Percentiles rank a stretch among this genome's conserved stretches.
Conservation (phyloP, 2,113 vertebrate species). For the Thymallus thymallus region DNA sequence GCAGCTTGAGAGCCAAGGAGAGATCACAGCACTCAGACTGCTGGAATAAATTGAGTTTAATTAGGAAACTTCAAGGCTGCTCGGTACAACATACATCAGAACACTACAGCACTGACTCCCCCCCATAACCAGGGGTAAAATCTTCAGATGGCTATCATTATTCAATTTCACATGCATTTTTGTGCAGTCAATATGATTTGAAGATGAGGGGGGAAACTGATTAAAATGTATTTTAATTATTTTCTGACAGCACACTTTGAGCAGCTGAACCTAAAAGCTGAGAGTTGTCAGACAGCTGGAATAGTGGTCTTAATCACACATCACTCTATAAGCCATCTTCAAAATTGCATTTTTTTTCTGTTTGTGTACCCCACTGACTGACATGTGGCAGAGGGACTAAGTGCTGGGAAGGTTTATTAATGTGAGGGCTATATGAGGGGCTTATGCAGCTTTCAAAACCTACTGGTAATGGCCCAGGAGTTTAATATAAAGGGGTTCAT, state of each 20-base stretch:
- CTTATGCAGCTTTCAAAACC: background rate
- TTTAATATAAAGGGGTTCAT: background rate
- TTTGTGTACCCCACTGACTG: too few species aligned
- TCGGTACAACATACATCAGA: background rate
- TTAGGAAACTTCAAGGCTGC: conserved; percentile 33
- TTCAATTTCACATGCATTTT: too few species aligned
- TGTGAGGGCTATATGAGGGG: background rate
- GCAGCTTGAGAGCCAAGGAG: conserved; percentile 17
- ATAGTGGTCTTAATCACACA: background rate
- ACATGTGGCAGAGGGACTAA: too few species aligned
- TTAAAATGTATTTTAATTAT: too few species aligned
- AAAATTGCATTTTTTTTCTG: too few species aligned
- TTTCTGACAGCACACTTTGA: too few species aligned
- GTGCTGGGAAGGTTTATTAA: too few species aligned
- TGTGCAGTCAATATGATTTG: too few species aligned
- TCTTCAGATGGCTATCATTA: background rate
- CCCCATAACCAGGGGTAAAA: background rate
- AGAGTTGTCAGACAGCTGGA: background rate
- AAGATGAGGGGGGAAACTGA: too few species aligned
- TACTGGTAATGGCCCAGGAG: background rate
- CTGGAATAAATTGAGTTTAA: conserved; percentile 31
- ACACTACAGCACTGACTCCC: background rate
- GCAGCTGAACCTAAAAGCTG: too few species aligned
- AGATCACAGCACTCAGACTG: conserved; percentile 37
- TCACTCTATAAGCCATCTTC: too few species aligned